These are phyloP conservation scores for Cheilosia soror DNA, from an alignment of 2,888 invertebrate species.

Conservation along the genomic window DNA sequence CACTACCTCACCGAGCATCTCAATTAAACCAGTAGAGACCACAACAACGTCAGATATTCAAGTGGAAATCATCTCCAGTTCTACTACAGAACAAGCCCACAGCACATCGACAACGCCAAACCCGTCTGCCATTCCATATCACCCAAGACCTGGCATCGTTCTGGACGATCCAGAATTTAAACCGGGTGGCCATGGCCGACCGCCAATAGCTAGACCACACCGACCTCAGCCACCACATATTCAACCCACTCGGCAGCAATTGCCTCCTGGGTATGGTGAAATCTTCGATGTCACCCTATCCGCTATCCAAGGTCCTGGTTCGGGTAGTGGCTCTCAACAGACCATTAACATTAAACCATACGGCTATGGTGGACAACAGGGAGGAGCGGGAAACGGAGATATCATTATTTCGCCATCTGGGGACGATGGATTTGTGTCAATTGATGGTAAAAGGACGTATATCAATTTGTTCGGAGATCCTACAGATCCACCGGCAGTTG, in stretches of 20 bases:
- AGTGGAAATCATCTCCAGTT: slow-evolving; percentile 46
- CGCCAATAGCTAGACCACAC: slow-evolving; percentile 74
- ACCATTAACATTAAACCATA: slow-evolving; percentile 83
- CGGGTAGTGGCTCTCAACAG: slow-evolving; percentile 83
- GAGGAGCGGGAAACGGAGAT: slow-evolving; percentile 84
- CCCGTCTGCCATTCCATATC: slow-evolving; percentile 84
- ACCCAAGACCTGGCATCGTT: slow-evolving; percentile 93
- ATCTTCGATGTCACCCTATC: slow-evolving; percentile 95
- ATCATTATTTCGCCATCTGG: slow-evolving; percentile 92
- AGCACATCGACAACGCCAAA: slow-evolving; percentile 69
- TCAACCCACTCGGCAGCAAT: slow-evolving; percentile 83
- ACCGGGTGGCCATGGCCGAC: slow-evolving; percentile 84
- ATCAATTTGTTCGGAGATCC: slow-evolving; percentile 91
- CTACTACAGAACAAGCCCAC: slow-evolving; percentile 63
- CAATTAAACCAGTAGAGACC: slow-evolving; percentile 59
- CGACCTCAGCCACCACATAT: slow-evolving; percentile 82
- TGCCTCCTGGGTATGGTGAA: slow-evolving; percentile 88
- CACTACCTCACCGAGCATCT: slow-evolving; percentile 55
- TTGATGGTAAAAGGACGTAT: slow-evolving; percentile 95
- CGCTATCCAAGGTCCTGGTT: slow-evolving; percentile 93
- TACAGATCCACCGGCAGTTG: slow-evolving; percentile 82
- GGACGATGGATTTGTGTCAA: slow-evolving; percentile 94
- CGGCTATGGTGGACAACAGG: slow-evolving; percentile 81
- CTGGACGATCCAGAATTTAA: slow-evolving; percentile 93
- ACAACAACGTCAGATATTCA: slow-evolving; percentile 32